A percentile compares a stretch with the other conserved stretches of the same genome.
These are phyloP conservation scores for Pasiphila rectangulata DNA, from an alignment of 2,888 invertebrate species.

Conservation along the genomic window DNA sequence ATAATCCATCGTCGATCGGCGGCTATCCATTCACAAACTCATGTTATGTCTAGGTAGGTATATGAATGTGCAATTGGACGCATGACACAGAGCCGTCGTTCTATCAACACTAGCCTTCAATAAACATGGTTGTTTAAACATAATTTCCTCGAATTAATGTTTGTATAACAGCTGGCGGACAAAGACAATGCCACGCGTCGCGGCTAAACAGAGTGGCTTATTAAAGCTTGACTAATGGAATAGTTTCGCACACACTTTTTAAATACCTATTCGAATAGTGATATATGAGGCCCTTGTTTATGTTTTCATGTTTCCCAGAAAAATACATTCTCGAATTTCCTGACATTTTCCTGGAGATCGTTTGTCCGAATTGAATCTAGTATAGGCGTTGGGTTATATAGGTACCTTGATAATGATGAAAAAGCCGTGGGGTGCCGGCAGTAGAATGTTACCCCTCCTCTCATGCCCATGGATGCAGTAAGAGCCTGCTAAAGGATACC, in stretches of 20 bases:
- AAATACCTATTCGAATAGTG: too few species aligned
- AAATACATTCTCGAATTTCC: too few species aligned
- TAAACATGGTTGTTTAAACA: constrained; percentile 51
- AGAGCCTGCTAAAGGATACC: too few species aligned
- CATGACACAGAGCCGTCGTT: constrained; percentile 21
- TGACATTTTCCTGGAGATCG: too few species aligned
- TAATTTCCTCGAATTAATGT: constrained; percentile 64
- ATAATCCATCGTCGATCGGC: neutral
- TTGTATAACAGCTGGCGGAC: constrained; percentile 66
- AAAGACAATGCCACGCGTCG: constrained; percentile 75
- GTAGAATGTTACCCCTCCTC: too few species aligned
- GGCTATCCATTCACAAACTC: neutral
- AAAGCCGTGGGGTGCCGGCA: too few species aligned
- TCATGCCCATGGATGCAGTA: too few species aligned
- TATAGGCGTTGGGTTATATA: too few species aligned
- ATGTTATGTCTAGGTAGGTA: constrained; percentile 31
- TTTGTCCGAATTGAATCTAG: too few species aligned
- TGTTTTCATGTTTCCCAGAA: too few species aligned
- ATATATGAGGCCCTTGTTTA: too few species aligned
- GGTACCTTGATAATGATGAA: too few species aligned
- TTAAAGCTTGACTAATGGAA: constrained; percentile 20
- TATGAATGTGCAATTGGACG: constrained; percentile 17
- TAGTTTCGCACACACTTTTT: constrained; percentile 14
- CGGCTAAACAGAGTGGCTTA: constrained; percentile 62
- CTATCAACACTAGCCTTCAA: constrained; percentile 47